Base-by-base conservation (phyloP, 64 coral and sea anemone species). In the Cladopsammia gracilis region DNA sequence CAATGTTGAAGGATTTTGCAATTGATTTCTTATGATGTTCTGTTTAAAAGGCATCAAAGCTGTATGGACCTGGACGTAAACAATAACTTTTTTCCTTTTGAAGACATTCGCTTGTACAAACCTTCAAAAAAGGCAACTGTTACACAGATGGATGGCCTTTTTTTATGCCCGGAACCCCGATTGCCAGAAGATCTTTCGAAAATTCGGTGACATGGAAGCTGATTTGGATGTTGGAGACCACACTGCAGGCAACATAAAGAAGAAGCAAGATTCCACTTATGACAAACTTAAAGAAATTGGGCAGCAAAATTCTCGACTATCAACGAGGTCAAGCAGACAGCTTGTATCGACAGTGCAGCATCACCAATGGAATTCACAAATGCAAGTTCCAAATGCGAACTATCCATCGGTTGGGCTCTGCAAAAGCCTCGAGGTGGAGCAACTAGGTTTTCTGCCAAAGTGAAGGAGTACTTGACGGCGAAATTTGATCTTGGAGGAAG, bases 401-500 rank as follows among this genome's bases (percentile, higher is more conserved):
- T 7, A 13, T 20, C 44, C 3, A 52, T 76, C 64, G 58, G 90
- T 15, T 93, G 91, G 82, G 91, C 82, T 0, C 48, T 78, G 24
- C 70, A 93, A 14, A 77, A 74, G 60, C 47, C 7, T 16, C 52
- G 91, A 16, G 6, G 26, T 13, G 83, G 74, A n/a, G 25, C 13
- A 54, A 16, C 66, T n/a, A 34, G 25, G 6, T 77, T 90, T 74
- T 45, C 78, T 34, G 12, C 25, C 16, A 70, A 25, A 16, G 77
- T 83, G 25, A 75, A n/a, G n/a, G n/a, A n/a, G n/a, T n/a, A n/a
- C n/a, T n/a, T n/a, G n/a, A n/a, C n/a, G n/a, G n/a, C n/a, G 14
- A 90, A 90, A 58, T 95, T 95, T 77, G 79, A 95, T 56, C 24
- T 90, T 52, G 87, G 93, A 8, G 70, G 90, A 75, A 73, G 34